Evolutionary conservation across 1,140 invertebrate genomes (phyloP).

Genomic region (Drosophila guanche): DNA sequence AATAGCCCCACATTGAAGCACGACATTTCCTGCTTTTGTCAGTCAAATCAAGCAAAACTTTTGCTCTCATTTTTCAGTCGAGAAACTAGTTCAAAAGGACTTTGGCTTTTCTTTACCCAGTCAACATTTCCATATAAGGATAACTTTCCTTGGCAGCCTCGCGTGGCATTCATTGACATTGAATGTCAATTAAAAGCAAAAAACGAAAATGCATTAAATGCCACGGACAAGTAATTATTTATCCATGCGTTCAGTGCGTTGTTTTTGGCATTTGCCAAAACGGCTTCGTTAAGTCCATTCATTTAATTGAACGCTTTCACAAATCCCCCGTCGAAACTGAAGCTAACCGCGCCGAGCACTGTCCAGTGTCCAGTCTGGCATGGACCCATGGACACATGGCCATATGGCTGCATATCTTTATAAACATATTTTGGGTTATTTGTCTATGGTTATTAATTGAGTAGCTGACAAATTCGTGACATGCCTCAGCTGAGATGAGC

Average conservation of each 20-base stretch:
- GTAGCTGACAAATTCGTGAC: conserved; percentile 71
- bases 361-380: conserved; percentile 2
- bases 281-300: conserved; percentile 60
- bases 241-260: conserved; percentile 25
- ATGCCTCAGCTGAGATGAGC: conserved; percentile 25
- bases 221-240: conserved; percentile 55
- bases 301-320: conserved; percentile 82
- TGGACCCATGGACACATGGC: conserved; percentile 4
- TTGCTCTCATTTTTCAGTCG: conserved; percentile 5
- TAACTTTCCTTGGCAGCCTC: conserved; percentile 7
- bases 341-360: conserved; percentile 13
- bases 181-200: conserved; percentile 56
- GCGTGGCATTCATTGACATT: conserved; percentile 13
- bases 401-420: conserved; percentile 30
- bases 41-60: conserved; percentile 8
- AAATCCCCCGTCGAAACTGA: conserved; percentile 62
- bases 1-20: conserved; percentile 22
- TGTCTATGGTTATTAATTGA: conserved; percentile 60
- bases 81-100: not conserved
- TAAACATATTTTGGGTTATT: conserved; percentile 43
- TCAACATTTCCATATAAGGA: conserved; percentile 2
- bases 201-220: conserved; percentile 49
- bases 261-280: conserved; percentile 59
- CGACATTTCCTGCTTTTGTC: conserved; percentile 20
- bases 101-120: not conserved